These are phyloP conservation scores for Orycteropus afer DNA, from an alignment of 2,113 vertebrate species.

Conservation along the genomic window DNA sequence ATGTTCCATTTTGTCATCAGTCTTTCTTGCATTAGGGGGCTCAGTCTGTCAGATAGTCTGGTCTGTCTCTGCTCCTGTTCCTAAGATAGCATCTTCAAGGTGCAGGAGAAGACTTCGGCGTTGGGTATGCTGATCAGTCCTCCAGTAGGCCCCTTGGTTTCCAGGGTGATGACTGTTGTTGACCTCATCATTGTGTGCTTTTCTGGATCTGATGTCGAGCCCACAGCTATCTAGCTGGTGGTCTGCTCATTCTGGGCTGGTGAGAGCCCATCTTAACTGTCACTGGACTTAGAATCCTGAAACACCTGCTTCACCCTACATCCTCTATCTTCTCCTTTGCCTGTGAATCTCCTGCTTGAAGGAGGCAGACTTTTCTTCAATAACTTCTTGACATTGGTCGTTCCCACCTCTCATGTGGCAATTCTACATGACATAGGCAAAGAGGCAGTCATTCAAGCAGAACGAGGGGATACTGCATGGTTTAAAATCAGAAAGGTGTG, in stretches of 20 bases:
- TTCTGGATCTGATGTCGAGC: background rate
- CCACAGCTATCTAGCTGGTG: background rate
- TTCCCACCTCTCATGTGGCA: too few relatives aligned
- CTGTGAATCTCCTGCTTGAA: background rate
- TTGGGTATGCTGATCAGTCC: background rate
- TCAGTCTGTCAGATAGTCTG: background rate
- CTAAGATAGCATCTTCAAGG: background rate
- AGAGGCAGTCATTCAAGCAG: too few relatives aligned
- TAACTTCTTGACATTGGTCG: background rate
- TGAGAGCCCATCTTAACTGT: background rate
- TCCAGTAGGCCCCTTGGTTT: background rate
- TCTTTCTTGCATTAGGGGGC: background rate
- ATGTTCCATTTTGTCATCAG: background rate
- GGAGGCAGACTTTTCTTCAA: background rate
- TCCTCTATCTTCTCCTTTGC: background rate
- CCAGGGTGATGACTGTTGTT: background rate
- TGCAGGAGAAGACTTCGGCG: background rate
- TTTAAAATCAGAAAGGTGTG: too few relatives aligned
- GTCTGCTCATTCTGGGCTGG: background rate
- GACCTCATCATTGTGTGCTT: background rate
- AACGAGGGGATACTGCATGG: too few relatives aligned
- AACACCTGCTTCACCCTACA: rapidly evolving
- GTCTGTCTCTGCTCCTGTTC: background rate
- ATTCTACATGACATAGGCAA: too few relatives aligned
- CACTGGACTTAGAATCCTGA: background rate